A percentile compares a stretch with the other conserved stretches of the same genome.
Evolutionary conservation across 2,797 vertebrate genomes (phyloP).

Genomic region (Fratercula arctica): DNA sequence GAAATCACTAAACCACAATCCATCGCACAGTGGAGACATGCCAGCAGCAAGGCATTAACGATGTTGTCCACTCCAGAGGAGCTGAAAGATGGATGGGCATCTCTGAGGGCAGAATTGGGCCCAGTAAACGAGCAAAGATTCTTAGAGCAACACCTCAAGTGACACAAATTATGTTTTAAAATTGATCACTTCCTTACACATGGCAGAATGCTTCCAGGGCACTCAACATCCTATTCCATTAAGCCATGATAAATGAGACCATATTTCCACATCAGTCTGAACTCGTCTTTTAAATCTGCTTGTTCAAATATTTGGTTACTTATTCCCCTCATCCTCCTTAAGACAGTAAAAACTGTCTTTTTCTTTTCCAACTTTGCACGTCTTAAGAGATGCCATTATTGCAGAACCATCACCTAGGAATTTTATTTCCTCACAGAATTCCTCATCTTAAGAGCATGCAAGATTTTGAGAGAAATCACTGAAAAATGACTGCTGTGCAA

Average conservation of each 20-base stretch:
- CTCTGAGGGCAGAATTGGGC: slow-evolving; percentile 40
- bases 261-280: slow-evolving; percentile 27
- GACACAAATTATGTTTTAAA: slow-evolving; percentile 63
- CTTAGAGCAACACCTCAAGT: slow-evolving; percentile 58
- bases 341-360: background rate
- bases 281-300: slow-evolving; percentile 41
- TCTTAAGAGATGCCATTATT: background rate
- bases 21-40: background rate
- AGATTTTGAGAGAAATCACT: background rate
- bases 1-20: background rate
- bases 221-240: slow-evolving; percentile 59
- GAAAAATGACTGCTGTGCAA: background rate
- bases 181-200: slow-evolving; percentile 62
- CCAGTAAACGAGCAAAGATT: background rate
- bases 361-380: background rate
- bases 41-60: slow-evolving; percentile 56
- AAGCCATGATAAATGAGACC: slow-evolving; percentile 55
- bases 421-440: background rate
- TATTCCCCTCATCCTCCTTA: background rate
- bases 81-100: slow-evolving; percentile 37
- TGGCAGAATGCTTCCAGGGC: slow-evolving; percentile 52
- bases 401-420: background rate
- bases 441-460: background rate
- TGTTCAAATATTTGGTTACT: slow-evolving; percentile 48
- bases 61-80: background rate